Evolutionary conservation across 2,888 invertebrate species (phyloP).

Genomic region (Polydrusus pterygomalis): DNA sequence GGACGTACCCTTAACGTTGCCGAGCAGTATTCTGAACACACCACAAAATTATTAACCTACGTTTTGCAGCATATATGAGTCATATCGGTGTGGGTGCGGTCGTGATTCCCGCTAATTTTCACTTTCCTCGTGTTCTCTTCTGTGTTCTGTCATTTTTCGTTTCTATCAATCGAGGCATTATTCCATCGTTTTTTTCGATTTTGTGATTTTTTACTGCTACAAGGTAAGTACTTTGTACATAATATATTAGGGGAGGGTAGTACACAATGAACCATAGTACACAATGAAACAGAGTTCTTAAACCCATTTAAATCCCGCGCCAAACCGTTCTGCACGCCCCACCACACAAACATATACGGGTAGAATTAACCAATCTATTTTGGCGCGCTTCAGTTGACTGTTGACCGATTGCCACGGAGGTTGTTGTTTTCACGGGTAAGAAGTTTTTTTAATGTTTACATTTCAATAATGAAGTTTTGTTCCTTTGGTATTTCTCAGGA

Average conservation of each 20-base stretch:
- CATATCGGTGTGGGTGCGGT: too few relatives aligned
- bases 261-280: conserved; percentile 7
- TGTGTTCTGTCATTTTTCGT: too few relatives aligned
- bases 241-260: background rate
- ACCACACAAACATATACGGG: conserved; percentile 1
- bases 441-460: conserved; percentile 6
- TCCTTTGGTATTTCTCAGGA: conserved; percentile 7
- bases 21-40: too few relatives aligned
- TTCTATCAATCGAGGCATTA: too few relatives aligned
- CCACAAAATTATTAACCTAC: too few relatives aligned
- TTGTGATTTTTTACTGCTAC: too few relatives aligned
- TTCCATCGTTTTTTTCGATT: too few relatives aligned
- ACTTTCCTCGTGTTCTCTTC: too few relatives aligned
- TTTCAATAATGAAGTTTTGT: background rate
- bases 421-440: conserved; percentile 7
- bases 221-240: too few relatives aligned
- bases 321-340: conserved; percentile 4
- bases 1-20: too few relatives aligned
- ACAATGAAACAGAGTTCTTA: conserved; percentile 6
- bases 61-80: too few relatives aligned
- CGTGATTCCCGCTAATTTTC: too few relatives aligned
- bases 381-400: conserved; percentile 1
- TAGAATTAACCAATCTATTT: conserved; percentile 10
- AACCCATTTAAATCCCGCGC: background rate
- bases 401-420: background rate